Percentiles rank a stretch among this genome's conserved stretches.
phyloP scores from a whole-genome alignment of 2,113 vertebrate genomes.

The Otis tarda region DNA sequence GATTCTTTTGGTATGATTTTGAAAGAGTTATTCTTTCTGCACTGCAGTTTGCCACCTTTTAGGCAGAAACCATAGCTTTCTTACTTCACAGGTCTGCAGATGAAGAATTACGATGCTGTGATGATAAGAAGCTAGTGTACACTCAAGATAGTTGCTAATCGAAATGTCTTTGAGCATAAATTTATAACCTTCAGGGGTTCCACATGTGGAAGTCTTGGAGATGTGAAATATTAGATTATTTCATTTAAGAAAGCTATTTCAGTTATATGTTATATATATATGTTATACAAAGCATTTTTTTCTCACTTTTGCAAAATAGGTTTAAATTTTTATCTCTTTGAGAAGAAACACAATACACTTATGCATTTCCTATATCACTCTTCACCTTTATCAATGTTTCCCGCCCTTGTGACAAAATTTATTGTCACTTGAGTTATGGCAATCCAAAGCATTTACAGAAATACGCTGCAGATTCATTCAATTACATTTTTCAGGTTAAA shows the following conservation, averaged over 20 bases:
- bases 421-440: background rate
- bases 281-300: background rate
- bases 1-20: background rate
- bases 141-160: background rate
- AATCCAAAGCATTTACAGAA: background rate
- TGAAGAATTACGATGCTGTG: background rate
- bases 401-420: background rate
- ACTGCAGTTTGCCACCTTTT: background rate
- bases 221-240: background rate
- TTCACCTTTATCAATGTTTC: background rate
- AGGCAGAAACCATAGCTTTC: background rate
- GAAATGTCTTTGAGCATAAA: background rate
- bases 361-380: background rate
- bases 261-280: background rate
- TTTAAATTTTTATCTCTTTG: background rate
- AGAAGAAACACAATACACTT: background rate
- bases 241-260: background rate
- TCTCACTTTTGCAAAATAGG: background rate
- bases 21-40: background rate
- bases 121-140: background rate
- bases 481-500: background rate
- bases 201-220: background rate
- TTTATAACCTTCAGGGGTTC: background rate
- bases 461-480: background rate
- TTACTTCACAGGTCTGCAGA: background rate